Percentiles rank a stretch among this genome's conserved stretches.
phyloP scores from a whole-genome alignment of 2,888 invertebrate genomes.

The Siphlonurus alternatus region DNA sequence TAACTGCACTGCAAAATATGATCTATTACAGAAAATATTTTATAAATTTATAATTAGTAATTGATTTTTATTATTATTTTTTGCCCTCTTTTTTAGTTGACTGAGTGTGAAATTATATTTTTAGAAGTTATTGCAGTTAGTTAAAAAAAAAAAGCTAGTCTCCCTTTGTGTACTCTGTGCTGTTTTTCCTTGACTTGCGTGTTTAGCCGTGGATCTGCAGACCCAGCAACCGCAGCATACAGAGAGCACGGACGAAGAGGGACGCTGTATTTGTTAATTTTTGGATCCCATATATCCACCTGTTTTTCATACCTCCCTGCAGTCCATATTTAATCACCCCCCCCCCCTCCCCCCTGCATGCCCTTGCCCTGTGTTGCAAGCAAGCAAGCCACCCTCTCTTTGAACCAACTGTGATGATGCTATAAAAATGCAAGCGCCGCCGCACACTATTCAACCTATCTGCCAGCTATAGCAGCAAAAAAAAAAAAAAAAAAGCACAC shows the following conservation, averaged over 20 bases:
- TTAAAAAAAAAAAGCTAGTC: not conserved
- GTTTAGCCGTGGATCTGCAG: constrained; percentile 61
- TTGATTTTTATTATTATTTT: not conserved
- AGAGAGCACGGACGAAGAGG: constrained; percentile 62
- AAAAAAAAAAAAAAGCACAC: not conserved
- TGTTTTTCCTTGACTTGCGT: constrained; percentile 11
- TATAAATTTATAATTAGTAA: not conserved
- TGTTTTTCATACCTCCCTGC: not conserved
- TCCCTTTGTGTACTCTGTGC: constrained; percentile 1
- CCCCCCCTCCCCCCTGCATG: not conserved
- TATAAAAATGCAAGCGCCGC: not conserved
- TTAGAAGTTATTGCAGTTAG: not conserved
- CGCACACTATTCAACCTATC: not conserved
- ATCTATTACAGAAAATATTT: too few species aligned
- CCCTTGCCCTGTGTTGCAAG: not conserved
- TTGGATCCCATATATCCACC: not conserved
- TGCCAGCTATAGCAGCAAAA: not conserved
- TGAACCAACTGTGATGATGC: not conserved
- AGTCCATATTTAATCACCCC: not conserved
- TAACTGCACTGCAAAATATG: too few species aligned
- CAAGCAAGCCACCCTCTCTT: not conserved
- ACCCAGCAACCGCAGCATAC: constrained; percentile 64
- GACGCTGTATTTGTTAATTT: constrained; percentile 65
- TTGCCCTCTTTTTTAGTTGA: not conserved
- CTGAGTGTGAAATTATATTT: constrained; percentile 8